Evolutionary conservation across 2,888 invertebrate genomes (phyloP), one percentile per base, ranked within the genome.

Genomic region (Tubulanus polymorphus): DNA sequence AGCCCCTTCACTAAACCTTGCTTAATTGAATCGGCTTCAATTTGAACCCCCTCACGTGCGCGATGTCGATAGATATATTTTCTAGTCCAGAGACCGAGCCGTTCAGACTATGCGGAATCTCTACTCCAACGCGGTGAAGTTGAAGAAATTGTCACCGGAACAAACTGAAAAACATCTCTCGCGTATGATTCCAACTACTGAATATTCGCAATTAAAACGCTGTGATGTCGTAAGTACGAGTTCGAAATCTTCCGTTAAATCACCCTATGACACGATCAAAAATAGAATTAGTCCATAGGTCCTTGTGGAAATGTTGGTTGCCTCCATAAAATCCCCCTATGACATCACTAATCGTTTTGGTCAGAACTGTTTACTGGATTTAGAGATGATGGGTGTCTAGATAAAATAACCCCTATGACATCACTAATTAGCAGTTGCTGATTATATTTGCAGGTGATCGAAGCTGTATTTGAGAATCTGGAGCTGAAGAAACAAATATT

Each of bases 381-480:
- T n/a, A n/a, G n/a, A n/a, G n/a, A n/a, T n/a, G n/a, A n/a, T n/a
- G n/a, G n/a, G n/a, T n/a, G n/a, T n/a, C n/a, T n/a, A n/a, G n/a
- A n/a, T n/a, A n/a, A n/a, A n/a, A n/a, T n/a, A n/a, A n/a, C n/a
- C n/a, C n/a, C n/a, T n/a, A n/a, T n/a, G n/a, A n/a, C n/a, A n/a
- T n/a, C n/a, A n/a, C n/a, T n/a, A 23, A 18, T 53, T 10, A n/a
- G 28, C 10, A 25, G n/a, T 46, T 18, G 32, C 23, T 12, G 2
- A 10, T 20, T 41, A 28, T 53, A 28, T 48, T 50, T 54, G 2
- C 57, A 75, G 78, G 73, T 79, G 0, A 71, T 80, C 47, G 80
- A 80, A 62, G 79, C 78, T 10, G 76, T 80, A 8, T 79, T 66
- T 68, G 79, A 80, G 59, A 70, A 77, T 50, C 63, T 79, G 64